Conservation (phyloP, 2,888 invertebrate genomes). For the Trichogramma dendrolimi region DNA sequence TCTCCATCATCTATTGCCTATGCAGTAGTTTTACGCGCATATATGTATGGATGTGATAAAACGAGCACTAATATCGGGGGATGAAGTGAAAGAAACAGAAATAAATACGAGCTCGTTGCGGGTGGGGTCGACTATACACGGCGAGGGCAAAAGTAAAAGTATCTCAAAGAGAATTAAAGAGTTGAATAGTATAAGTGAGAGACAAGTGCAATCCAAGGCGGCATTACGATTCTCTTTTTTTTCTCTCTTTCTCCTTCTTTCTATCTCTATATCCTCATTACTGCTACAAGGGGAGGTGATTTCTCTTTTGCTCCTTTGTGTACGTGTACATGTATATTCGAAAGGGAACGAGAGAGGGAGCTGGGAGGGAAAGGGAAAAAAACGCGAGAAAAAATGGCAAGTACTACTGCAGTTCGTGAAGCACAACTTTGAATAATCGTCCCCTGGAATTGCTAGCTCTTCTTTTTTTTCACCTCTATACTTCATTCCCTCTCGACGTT, state of each 20-base stretch:
- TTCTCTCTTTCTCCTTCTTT: conserved; percentile 6
- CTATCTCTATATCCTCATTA: too few species aligned
- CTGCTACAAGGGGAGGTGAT: conserved; percentile 13
- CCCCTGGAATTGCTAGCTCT: conserved; percentile 25
- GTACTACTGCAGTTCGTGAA: too few species aligned
- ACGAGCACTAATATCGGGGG: too few species aligned
- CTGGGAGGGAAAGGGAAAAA: neutral
- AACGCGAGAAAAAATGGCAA: too few species aligned
- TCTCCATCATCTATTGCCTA: too few species aligned
- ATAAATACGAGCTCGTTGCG: conserved; percentile 9
- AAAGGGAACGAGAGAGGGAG: neutral
- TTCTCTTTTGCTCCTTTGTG: conserved; percentile 27
- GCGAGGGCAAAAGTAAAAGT: conserved; percentile 19
- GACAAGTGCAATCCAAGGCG: conserved; percentile 18
- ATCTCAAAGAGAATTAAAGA: conserved; percentile 26
- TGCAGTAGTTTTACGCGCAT: too few species aligned
- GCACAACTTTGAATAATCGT: conserved; percentile 25
- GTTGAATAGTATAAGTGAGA: conserved; percentile 10
- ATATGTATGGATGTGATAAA: too few species aligned
- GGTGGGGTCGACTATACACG: neutral
- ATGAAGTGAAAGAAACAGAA: conserved; percentile 1
- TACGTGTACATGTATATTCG: conserved; percentile 17
- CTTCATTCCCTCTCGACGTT: neutral
- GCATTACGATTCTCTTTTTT: conserved; percentile 15
- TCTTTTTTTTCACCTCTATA: conserved; percentile 15